Evolutionary conservation across 2,888 invertebrate genomes (phyloP), one percentile per base, ranked within the genome.

Genomic region (Yponomeuta evonymella): DNA sequence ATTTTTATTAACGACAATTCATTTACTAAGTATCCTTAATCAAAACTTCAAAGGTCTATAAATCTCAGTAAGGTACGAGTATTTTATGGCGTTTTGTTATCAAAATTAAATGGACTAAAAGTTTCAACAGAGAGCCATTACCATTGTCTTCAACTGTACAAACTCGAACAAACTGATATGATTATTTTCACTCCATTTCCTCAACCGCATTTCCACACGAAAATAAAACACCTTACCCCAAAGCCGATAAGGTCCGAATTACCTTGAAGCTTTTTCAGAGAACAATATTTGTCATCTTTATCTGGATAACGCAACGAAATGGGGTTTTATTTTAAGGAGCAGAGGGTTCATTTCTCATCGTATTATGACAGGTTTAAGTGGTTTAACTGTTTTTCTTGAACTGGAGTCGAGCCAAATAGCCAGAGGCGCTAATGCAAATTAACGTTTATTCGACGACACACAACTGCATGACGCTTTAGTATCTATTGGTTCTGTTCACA

Each of bases 171-270:
- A 65, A 65, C 65, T 29, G 65, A 65, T 65, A 65, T 65, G 65
- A 65, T 65, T 65, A 65, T 65, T 65, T 65, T 65, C 65, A 65
- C 65, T 65, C 29, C 33, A 65, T 29, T 65, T 65, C 65, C 33
- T 65, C 65, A 30, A 65, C 65, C 33, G 29, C 33, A 29, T 29
- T 65, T 65, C 2, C 65, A 65, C 30, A 8, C 65, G 29, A 65
- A 65, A 65, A 3, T 12, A 29, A 43, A 43, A 43, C 43, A 65
- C 65, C 29, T 33, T 29, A 30, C 29, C 3, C 23, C 1, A 9
- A 65, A 12, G 33, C 3, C n/a, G 29, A 65, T 65, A 65, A 65
- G 29, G 29, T 65, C 33, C 2, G 30, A 30, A 65, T 65, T 65
- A n/a, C 65, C 10, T 8, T 65, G 11, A 65, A 65, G 30, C 30